These are phyloP conservation scores for Psilopogon haemacephalus DNA, from an alignment of 2,113 vertebrate species.

Conservation along the genomic window DNA sequence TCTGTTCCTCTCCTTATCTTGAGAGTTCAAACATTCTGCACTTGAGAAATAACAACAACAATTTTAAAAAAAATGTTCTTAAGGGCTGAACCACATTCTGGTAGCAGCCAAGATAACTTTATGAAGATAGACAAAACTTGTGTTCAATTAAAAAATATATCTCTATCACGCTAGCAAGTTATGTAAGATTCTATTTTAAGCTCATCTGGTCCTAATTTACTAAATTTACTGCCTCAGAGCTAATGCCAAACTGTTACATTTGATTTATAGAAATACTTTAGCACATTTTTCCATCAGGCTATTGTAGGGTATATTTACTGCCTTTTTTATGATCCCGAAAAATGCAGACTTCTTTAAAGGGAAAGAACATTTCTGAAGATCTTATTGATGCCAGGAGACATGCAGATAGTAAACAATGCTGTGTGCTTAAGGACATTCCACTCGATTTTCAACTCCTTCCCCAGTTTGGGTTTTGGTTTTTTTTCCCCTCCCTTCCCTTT, in stretches of 20 bases:
- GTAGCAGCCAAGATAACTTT: constrained; percentile 67
- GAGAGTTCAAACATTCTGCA: constrained; percentile 9
- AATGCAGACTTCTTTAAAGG: constrained; percentile 64
- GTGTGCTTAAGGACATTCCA: constrained; percentile 71
- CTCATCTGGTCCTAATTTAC: constrained; percentile 83
- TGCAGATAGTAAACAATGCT: constrained; percentile 71
- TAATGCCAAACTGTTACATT: constrained; percentile 75
- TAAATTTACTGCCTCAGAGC: constrained; percentile 77
- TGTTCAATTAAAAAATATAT: constrained; percentile 41
- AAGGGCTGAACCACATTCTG: constrained; percentile 12
- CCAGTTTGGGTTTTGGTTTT: no score
- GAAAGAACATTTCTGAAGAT: constrained; percentile 57
- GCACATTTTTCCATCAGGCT: constrained; percentile 79
- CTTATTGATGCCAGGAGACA: constrained; percentile 66
- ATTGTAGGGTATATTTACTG: constrained; percentile 75
- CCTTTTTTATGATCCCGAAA: constrained; percentile 71
- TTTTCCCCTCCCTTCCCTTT: not conserved
- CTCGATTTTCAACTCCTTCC: constrained; percentile 51
- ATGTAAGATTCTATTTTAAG: constrained; percentile 83
- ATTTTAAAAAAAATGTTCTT: not conserved
- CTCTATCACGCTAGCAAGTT: constrained; percentile 63
- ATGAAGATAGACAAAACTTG: constrained; percentile 70
- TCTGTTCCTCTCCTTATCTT: not conserved
- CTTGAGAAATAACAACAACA: constrained; percentile 17
- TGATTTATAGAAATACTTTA: constrained; percentile 84